Evolutionary conservation across 2,113 vertebrate genomes (phyloP).

Genomic region (Sus scrofa): DNA sequence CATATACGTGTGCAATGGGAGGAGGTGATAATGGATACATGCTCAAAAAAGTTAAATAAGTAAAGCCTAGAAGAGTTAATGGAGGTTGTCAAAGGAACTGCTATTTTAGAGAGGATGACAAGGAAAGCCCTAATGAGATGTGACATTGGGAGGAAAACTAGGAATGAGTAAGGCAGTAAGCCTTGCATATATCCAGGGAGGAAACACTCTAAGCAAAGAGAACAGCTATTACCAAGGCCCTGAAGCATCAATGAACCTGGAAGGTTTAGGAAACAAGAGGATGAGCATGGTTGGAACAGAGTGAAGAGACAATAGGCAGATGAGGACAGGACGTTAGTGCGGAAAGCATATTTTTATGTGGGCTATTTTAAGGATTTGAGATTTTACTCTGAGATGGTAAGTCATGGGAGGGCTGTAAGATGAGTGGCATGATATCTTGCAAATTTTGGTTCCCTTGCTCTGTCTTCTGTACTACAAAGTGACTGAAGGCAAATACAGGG

Average conservation of each 20-base stretch:
- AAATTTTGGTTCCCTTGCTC: neutral
- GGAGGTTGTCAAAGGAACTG: neutral
- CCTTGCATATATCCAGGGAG: neutral
- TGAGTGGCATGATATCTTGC: neutral
- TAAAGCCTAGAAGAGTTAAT: neutral
- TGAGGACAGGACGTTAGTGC: too few relatives aligned
- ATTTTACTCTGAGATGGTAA: neutral
- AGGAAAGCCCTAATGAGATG: neutral
- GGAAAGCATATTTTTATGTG: neutral
- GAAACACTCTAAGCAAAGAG: neutral
- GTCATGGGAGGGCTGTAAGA: neutral
- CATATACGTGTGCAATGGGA: neutral
- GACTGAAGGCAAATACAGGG: neutral
- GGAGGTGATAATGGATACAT: neutral
- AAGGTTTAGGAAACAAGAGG: too few relatives aligned
- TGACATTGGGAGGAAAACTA: neutral
- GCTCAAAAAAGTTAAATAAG: neutral
- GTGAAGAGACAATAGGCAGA: neutral
- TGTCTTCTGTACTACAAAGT: neutral
- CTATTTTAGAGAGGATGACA: neutral
- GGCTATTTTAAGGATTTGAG: neutral
- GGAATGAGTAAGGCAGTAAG: neutral
- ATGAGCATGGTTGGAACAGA: neutral
- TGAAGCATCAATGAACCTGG: neutral
- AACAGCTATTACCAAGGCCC: fast-evolving